phyloP scores from a whole-genome alignment of 1,140 invertebrate genomes.

The Solen grandis region DNA sequence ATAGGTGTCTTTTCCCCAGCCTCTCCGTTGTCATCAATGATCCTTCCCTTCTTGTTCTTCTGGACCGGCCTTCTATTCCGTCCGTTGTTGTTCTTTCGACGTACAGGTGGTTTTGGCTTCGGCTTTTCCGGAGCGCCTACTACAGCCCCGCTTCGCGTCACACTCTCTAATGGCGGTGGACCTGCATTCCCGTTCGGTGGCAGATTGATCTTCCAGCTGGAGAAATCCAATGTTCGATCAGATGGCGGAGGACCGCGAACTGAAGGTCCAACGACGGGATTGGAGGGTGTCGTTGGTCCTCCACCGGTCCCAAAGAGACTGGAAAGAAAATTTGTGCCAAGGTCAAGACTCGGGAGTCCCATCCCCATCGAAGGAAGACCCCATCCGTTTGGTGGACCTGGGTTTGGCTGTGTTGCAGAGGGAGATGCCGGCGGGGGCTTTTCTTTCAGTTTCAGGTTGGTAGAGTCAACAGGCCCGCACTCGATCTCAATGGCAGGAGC shows the following conservation, averaged over 20 bases:
- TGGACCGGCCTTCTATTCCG: not conserved
- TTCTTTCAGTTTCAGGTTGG: not conserved
- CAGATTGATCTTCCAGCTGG: constrained; percentile 23
- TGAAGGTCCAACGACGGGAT: not conserved
- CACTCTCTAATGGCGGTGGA: too few relatives aligned
- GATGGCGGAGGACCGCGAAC: not conserved
- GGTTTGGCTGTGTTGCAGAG: not conserved
- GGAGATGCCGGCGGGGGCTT: not conserved
- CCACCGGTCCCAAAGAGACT: too few relatives aligned
- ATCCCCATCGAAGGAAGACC: not conserved
- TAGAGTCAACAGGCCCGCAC: constrained; percentile 33
- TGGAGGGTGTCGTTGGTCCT: not conserved
- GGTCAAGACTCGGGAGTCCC: not conserved
- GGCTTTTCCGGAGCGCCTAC: not conserved
- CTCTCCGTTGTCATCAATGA: not conserved
- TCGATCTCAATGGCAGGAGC: constrained; percentile 16
- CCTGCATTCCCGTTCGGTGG: not conserved
- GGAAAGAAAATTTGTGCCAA: too few relatives aligned
- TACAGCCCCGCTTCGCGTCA: not conserved
- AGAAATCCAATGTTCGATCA: not conserved
- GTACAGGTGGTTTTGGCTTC: not conserved
- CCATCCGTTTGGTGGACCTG: not conserved
- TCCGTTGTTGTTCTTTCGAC: not conserved
- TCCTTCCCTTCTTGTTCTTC: not conserved
- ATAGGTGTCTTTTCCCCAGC: not conserved